Evolutionary conservation across 2,888 invertebrate species (phyloP).

Genomic region (Corbicula japonica): DNA sequence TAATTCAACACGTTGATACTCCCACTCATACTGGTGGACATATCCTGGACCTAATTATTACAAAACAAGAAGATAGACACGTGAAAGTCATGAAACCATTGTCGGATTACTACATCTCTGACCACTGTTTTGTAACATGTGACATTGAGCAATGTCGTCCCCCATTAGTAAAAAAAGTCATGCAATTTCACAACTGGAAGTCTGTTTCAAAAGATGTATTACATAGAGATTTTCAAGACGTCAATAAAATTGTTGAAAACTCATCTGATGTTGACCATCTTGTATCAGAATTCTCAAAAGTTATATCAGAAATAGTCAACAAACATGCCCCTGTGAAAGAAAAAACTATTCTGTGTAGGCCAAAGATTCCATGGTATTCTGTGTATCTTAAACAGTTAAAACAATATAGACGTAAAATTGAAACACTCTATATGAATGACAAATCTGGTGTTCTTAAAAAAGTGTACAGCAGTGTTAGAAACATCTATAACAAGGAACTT

Average conservation of each 20-base stretch:
- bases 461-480: constrained; percentile 26
- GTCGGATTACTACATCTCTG: constrained; percentile 33
- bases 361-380: constrained; percentile 43
- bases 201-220: constrained; percentile 27
- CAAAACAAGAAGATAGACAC: constrained; percentile 7
- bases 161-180: constrained; percentile 19
- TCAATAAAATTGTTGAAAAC: constrained; percentile 7
- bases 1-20: constrained; percentile 25
- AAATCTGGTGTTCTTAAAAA: constrained; percentile 29
- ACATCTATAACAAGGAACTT: constrained; percentile 24
- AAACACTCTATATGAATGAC: constrained; percentile 36
- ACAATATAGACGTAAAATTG: constrained; percentile 37
- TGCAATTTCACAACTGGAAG: constrained; percentile 41
- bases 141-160: constrained; percentile 40
- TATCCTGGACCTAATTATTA: constrained; percentile 13
- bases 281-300: constrained; percentile 35
- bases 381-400: constrained; percentile 37
- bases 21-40: constrained; percentile 11
- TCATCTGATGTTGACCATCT: constrained; percentile 29
- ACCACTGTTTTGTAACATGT: constrained; percentile 42
- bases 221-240: constrained; percentile 19
- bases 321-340: constrained; percentile 42
- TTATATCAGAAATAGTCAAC: constrained; percentile 29
- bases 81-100: constrained; percentile 15
- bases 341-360: constrained; percentile 40